Base-by-base conservation (phyloP, 2,113 vertebrate genomes). In the Ondatra zibethicus region DNA sequence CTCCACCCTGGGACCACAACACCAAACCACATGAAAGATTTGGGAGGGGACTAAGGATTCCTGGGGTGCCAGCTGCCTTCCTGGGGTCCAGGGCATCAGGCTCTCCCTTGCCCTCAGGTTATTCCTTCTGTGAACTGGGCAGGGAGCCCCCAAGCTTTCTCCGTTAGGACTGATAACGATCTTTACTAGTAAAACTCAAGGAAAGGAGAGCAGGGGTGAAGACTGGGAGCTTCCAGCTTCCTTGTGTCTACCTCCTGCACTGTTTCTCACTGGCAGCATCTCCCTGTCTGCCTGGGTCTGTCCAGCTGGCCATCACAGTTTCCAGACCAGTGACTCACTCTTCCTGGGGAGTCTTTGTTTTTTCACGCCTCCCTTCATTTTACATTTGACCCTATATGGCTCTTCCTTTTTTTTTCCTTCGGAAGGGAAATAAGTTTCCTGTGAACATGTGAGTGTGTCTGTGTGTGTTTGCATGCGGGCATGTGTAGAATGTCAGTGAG, bases 251-350 rank as follows among this genome's bases (percentile, higher is more conserved):
- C 68, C 82, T 93, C 66, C 70, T 86, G 86, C 86, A 61, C 92
- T 27, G 3, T 33, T 86, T 72, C 90, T 81, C 45, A 4, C 76
- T 68, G 88, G 77, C 58, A 1, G 65, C 14, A 27, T 82, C n/a
- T 73, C 68, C 90, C 11, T 23, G 61, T 84, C 93, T 94, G 96
- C 87, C 93, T 92, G 68, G 86, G 84, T 96, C 76, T 90, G 58
- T 93, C 97, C 97, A 94, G 80, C 95, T 96, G 96, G 96, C 92
- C 36, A 21, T 77, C 95, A 90, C 78, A 72, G 95, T 96, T 97
- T 97, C 96, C 96, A 96, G 85, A 91, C 76, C 0, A 61, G 86
- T 97, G 97, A 97, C 91, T 97, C 98, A 98, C 70, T 94, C 91
- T 97, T 96, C 96, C 96, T 95, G 96, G 89, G 92, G 29, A 89